phyloP scores from a whole-genome alignment of 2,797 vertebrate genomes.

The Galago senegalensis region DNA sequence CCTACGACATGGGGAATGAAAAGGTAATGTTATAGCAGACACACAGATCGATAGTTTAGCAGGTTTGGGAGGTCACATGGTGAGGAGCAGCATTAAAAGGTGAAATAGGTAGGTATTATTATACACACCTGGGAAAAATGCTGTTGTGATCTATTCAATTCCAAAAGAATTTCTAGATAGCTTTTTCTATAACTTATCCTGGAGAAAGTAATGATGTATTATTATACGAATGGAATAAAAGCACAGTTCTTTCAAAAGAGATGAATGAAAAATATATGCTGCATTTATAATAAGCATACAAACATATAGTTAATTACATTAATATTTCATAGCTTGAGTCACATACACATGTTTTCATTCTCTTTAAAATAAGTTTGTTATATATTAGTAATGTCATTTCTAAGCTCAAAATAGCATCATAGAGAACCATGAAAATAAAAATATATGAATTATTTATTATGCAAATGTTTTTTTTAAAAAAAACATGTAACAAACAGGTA shows the following conservation, averaged over 20 bases:
- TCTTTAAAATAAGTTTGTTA: neutral
- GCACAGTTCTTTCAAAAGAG: neutral
- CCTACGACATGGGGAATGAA: neutral
- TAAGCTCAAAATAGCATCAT: neutral
- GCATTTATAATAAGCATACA: neutral
- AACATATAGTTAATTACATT: neutral
- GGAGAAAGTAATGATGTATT: neutral
- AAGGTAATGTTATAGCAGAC: neutral
- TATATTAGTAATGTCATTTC: neutral
- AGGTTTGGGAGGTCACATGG: neutral
- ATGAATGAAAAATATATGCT: neutral
- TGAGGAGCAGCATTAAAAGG: neutral
- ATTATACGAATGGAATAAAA: neutral
- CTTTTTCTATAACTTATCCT: neutral
- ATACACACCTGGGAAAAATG: neutral
- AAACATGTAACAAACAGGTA: neutral
- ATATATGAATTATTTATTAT: neutral
- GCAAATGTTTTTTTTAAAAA: neutral
- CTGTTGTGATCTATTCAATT: neutral
- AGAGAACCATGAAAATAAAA: slow-evolving; percentile 1
- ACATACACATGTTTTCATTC: neutral
- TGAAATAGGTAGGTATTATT: slow-evolving; percentile 17
- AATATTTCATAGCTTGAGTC: neutral
- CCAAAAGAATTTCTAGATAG: neutral
- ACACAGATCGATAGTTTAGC: neutral